Evolutionary conservation across 2,113 vertebrate species (phyloP), one percentile per base, ranked within the genome.

Genomic region (Corynorhinus townsendii): DNA sequence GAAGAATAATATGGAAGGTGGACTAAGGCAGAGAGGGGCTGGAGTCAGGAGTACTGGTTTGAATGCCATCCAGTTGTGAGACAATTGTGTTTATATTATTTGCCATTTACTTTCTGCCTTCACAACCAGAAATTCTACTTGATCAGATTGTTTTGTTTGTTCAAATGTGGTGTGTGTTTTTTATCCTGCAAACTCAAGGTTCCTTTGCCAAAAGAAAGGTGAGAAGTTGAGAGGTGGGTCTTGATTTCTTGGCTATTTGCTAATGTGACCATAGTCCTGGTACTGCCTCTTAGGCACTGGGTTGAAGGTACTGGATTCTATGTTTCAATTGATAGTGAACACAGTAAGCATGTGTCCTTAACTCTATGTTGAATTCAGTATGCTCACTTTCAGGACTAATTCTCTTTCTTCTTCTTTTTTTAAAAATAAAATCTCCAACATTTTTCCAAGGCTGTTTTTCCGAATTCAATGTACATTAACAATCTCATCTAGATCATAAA

Each of bases 391-490:
- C 30, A 91, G 30, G 26, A 66, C 76, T 47, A 73, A 6, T 90
- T 77, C 17, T 79, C 33, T 66, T 47, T 11, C 56, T 59, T 49
- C 14, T 49, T 62, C 30, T 83, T 40, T 28, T 68, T 35, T 49
- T 71, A 15, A 16, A 16, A 33, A 45, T 1, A 84, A 90, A 90
- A 85, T 72, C 79, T 43, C 11, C 15, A 92, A 45, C 24, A 91
- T 89, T 93, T 95, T 90, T 89, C 62, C 7, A 84, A 68, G 22
- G 7, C 52, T 79, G 0, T 79, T 91, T 91, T 82, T 24, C 59
- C 91, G 73, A 89, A 89, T 95, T 91, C 89, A 38, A 52, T 84
- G 86, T 86, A 89, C 54, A 80, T 91, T 88, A 86, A 93, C 45
- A 75, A 86, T 49, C 45, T 91, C 47, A 88, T 68, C 59, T 73